Evolutionary conservation across 2,797 vertebrate genomes (phyloP), one percentile per base, ranked within the genome.

Genomic region (Lates japonicus): DNA sequence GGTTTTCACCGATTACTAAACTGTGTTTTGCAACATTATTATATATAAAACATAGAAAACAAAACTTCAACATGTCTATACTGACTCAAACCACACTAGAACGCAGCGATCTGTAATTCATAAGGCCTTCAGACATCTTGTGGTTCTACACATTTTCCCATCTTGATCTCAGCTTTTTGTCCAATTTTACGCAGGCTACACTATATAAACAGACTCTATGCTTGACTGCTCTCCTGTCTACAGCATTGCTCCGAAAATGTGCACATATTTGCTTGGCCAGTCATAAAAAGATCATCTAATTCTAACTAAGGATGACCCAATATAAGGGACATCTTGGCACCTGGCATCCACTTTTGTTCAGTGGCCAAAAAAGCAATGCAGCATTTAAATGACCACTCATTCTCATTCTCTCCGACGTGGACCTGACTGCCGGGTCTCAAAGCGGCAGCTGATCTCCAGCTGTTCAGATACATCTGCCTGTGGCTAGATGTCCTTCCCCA

Each of bases 251-350:
- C 13, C 55, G 35, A 3, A 52, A 25, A 71, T 82, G 58, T 51
- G 51, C 62, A 78, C 75, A 49, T 14, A 31, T 62, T 42, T 70
- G 60, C 46, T 41, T 41, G 59, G n/a, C 7, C 54, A 62, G 20
- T 82, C 55, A 67, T 6, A 51, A 35, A 20, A 29, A 51, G 12
- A 25, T 29, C 35, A 22, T 22, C 35, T 58, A 57, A 72, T 60
- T 3, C 46, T 39, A 13, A 33, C 29, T 16, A 29, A 17, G 19
- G 7, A 39, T 49, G 9, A 74, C 46, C 69, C n/a, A 57, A 57
- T 37, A 61, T 20, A 55, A 62, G 48, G 54, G 54, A 52, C 70
- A 81, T 22, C n/a, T 74, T 74, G 31, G 61, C 44, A 25, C 59
- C 66, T 70, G 37, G 51, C 48, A 33, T 74, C 17, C 54, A 58